Conservation (phyloP, 2,797 vertebrate genomes). For the Petrocephalus schoutedeni region DNA sequence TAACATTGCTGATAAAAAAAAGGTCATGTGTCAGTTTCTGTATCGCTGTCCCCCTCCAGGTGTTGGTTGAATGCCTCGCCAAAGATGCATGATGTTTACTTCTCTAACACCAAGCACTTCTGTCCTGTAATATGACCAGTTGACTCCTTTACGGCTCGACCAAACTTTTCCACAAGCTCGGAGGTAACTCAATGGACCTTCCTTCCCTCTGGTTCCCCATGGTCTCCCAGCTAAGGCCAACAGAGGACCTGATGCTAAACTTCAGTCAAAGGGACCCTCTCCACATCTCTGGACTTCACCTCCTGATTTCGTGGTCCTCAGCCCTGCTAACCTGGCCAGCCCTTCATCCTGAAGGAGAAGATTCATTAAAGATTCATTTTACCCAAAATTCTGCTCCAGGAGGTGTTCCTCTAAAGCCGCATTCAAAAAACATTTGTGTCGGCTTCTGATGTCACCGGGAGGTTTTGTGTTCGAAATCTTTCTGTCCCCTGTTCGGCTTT, state of each 20-base stretch:
- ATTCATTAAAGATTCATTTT: not conserved
- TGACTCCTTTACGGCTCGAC: not conserved
- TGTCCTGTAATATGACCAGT: not conserved
- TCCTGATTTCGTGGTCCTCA: not conserved
- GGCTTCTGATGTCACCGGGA: not conserved
- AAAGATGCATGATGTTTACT: not conserved
- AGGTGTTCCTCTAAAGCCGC: not conserved
- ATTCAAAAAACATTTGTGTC: not conserved
- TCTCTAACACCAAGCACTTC: not conserved
- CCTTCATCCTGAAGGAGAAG: not conserved
- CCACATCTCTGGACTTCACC: not conserved
- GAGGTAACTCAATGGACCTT: not conserved
- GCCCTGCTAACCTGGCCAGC: not conserved
- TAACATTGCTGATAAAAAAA: not conserved
- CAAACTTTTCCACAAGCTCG: not conserved
- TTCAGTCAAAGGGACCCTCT: not conserved
- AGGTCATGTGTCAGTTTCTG: not conserved
- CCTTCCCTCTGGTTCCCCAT: not conserved
- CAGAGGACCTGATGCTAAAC: not conserved
- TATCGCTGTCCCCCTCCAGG: not conserved
- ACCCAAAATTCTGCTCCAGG: not conserved
- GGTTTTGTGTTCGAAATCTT: not conserved
- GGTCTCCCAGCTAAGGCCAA: not conserved
- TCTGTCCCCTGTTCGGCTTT: not conserved
- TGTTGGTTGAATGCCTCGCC: not conserved